phyloP scores from a whole-genome alignment of 1,140 invertebrate species.

The Episyrphus balteatus region DNA sequence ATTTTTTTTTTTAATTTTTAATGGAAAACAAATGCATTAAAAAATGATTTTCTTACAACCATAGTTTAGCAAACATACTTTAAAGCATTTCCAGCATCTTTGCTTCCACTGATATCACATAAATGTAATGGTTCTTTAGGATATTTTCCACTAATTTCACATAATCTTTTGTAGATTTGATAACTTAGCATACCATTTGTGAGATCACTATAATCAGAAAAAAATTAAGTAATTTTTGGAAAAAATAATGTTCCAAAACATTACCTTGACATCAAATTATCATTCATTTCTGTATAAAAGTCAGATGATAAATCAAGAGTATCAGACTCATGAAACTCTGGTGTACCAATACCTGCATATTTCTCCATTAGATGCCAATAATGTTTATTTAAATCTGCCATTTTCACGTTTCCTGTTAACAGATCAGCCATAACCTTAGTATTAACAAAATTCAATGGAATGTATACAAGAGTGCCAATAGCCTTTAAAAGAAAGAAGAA shows the following conservation, averaged over 20 bases:
- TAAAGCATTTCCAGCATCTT: conserved; percentile 37
- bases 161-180: conserved; percentile 48
- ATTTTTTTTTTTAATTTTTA: too few relatives aligned
- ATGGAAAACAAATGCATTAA: too few relatives aligned
- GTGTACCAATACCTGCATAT: conserved; percentile 65
- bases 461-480: conserved; percentile 6
- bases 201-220: conserved; percentile 17
- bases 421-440: conserved; percentile 13
- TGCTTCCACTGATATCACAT: conserved; percentile 46
- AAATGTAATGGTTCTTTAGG: conserved; percentile 42
- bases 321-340: conserved; percentile 21
- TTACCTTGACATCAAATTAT: too few relatives aligned
- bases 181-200: conserved; percentile 30
- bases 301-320: too few relatives aligned
- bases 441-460: conserved; percentile 13
- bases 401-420: conserved; percentile 30
- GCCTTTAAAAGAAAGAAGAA: conserved; percentile 3
- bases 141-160: conserved; percentile 38
- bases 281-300: too few relatives aligned
- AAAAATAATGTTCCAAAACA: too few relatives aligned
- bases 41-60: too few relatives aligned
- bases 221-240: neutral
- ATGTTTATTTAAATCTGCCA: conserved; percentile 59
- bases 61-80: conserved; percentile 20
- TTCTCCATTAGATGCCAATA: conserved; percentile 57